Base-by-base conservation (phyloP, 2,113 vertebrate genomes). In the Marmota flaviventris region DNA sequence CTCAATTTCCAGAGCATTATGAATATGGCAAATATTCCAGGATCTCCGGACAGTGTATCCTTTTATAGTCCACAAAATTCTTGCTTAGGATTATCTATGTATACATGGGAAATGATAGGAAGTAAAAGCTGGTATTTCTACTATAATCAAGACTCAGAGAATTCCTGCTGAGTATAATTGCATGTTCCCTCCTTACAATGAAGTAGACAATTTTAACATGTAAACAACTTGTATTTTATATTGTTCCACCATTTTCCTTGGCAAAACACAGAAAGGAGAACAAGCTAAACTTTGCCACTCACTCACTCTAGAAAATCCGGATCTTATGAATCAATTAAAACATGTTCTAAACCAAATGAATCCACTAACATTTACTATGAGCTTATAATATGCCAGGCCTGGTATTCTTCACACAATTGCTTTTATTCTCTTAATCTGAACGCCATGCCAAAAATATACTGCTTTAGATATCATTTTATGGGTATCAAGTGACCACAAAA, bases 401-500 rank as follows among this genome's bases (percentile, higher is more conserved):
- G 10, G 10, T n/a, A 14, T 14, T 63, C 32, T 18, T 45, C 16
- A 51, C 20, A 61, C 58, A 45, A 77, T 10, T 92, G 42, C 3
- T 79, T 12, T 85, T 67, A 63, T 39, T 11, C 17, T 22, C 81
- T 87, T 65, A 79, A 39, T 67, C 69, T 77, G 6, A 42, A 9
- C 56, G 73, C 11, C 25, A 39, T 61, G 8, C 2, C 8, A 63
- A 92, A 77, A 79, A 32, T 61, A 2, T 63, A 56, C 20, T 82
- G 12, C 24, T 70, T 25, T 7, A 10, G 0, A 58, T 87, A 10
- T 61, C 45, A 92, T 75, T 83, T 93, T 72, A 84, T 27, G 76
- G 42, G 34, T 34, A 32, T 58, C 27, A 76, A 83, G 34, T 45
- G 70, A 92, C 22, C 16, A 90, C 39, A 94, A 92, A 88, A 72